Evolutionary conservation across 1,140 invertebrate species (phyloP), one percentile per base, ranked within the genome.

Genomic region (Varroa destructor): DNA sequence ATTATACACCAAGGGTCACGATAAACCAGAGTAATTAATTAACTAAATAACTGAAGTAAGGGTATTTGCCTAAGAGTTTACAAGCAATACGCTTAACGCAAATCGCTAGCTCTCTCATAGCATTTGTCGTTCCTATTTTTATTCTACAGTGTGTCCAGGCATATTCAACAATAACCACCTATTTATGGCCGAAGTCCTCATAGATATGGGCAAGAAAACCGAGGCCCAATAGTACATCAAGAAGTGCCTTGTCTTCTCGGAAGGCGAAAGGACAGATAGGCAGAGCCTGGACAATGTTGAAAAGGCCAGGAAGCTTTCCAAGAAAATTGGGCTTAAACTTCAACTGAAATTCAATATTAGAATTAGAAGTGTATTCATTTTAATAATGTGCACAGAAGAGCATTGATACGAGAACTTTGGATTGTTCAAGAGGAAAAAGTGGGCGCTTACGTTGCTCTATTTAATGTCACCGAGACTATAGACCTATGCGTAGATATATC

Each of bases 81-180:
- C 25, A 25, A 25, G 25, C 25, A 25, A 25, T 25, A 25, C 25
- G 25, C 25, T 25, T 25, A 25, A 25, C 25, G 25, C 25, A 25
- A 25, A 51, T 8, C 46, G 46, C 46, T 51, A 3, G 8, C 8
- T 51, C 46, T 51, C 46, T 8, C 46, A 51, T 51, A 51, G 46
- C 46, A 8, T 51, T 8, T 51, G 46, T 8, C 8, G 46, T 51
- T 5, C 46, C 8, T 8, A 51, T 51, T 51, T 51, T 67, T 67
- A 12, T 43, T 67, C 37, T 12, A 12, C 37, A 67, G 61, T 67
- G 61, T 37, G 14, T 8, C 61, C 61, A 8, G 36, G 2, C 36
- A 67, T 67, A 2, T 67, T 67, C 61, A 67, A 67, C 61, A 46
- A 40, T 12, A 67, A 67, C 46, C 61, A 67, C 37, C 61, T 67